Percentiles rank a stretch among this genome's conserved stretches.
phyloP scores from a whole-genome alignment of 1,140 invertebrate genomes.

The Portunus trituberculatus region DNA sequence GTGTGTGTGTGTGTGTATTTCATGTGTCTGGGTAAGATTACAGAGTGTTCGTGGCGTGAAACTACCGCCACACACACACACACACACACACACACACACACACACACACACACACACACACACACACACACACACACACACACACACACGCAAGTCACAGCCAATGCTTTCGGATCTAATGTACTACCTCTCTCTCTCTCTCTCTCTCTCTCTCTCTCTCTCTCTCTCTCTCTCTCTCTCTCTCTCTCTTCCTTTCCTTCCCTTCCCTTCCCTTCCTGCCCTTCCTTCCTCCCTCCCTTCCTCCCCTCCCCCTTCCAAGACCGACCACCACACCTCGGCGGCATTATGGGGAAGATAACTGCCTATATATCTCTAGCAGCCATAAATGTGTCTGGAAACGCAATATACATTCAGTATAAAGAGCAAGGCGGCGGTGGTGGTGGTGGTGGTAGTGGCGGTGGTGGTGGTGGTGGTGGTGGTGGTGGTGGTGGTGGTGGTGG shows the following conservation, averaged over 20 bases:
- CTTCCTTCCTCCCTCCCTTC: not conserved
- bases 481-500: not conserved
- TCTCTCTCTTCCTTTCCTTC: too few relatives aligned
- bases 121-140: conserved; percentile 55
- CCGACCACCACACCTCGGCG: not conserved
- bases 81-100: conserved; percentile 39
- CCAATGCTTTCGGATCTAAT: not conserved
- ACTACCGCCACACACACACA: conserved; percentile 21
- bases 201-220: too few relatives aligned
- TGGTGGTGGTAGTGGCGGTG: not conserved
- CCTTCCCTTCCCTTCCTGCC: not conserved
- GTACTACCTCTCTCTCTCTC: not conserved
- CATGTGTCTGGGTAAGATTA: too few relatives aligned
- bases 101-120: conserved; percentile 26
- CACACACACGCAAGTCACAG: not conserved
- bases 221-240: not conserved
- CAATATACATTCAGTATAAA: conserved; percentile 16
- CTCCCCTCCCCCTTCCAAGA: not conserved
- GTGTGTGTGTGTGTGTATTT: too few relatives aligned
- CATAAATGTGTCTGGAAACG: conserved; percentile 25
- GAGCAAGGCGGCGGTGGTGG: not conserved
- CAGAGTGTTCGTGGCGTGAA: too few relatives aligned
- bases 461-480: not conserved
- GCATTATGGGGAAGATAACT: conserved; percentile 44
- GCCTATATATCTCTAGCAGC: conserved; percentile 40